These are phyloP conservation scores for Bruchidius siliquastri DNA, from an alignment of 2,888 invertebrate genomes.

Conservation along the genomic window DNA sequence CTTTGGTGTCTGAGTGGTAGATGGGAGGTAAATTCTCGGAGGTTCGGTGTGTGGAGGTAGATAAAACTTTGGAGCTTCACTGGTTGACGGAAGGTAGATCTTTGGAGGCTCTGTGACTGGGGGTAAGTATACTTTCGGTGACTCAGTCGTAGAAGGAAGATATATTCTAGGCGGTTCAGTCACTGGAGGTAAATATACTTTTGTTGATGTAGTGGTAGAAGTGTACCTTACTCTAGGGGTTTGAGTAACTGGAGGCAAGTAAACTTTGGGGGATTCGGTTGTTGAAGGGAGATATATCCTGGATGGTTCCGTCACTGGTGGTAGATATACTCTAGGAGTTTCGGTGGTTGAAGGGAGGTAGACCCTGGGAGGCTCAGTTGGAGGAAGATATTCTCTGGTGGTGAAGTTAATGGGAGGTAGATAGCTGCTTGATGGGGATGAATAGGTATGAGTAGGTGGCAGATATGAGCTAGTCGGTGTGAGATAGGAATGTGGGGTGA, in stretches of 20 bases:
- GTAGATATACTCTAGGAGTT: not conserved
- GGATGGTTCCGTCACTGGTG: not conserved
- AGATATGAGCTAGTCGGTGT: slow-evolving; percentile 13
- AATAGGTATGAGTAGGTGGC: slow-evolving; percentile 9
- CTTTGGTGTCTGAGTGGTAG: slow-evolving; percentile 3
- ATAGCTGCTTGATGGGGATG: not conserved
- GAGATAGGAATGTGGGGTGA: slow-evolving; percentile 16
- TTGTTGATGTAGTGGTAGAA: not conserved
- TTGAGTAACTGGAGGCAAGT: not conserved
- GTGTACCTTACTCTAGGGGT: not conserved
- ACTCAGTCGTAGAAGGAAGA: slow-evolving; percentile 7
- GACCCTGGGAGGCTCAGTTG: not conserved
- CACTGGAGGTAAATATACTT: not conserved
- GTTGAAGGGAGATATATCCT: not conserved
- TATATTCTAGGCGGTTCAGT: not conserved
- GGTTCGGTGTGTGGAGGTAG: slow-evolving; percentile 8
- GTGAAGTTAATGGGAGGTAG: slow-evolving; percentile 1
- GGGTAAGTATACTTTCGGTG: slow-evolving; percentile 10
- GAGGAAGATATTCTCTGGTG: not conserved
- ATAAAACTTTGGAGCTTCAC: slow-evolving; percentile 1
- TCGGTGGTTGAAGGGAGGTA: not conserved
- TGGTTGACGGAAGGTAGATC: slow-evolving; percentile 6
- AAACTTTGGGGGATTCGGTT: not conserved
- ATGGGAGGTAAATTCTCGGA: slow-evolving; percentile 6
- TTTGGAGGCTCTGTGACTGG: slow-evolving; percentile 12